Evolutionary conservation across 2,113 vertebrate species (phyloP).

Genomic region (Menidia beryllina): DNA sequence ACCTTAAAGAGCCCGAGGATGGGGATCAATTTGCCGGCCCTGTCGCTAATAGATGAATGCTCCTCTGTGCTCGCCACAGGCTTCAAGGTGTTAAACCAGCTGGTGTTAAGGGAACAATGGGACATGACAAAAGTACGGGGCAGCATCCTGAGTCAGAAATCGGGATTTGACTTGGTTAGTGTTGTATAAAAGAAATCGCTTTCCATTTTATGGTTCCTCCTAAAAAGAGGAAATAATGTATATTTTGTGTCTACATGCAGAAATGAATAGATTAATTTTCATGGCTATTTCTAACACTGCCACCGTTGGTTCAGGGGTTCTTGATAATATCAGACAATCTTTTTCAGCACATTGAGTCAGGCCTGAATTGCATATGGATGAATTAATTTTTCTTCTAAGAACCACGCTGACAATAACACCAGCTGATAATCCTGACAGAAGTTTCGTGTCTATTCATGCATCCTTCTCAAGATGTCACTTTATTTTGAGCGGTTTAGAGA

Average conservation of each 20-base stretch:
- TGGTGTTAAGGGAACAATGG: too few relatives aligned
- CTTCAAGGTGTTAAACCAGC: too few relatives aligned
- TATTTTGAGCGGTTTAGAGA: conserved; percentile 20
- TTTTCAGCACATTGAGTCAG: not conserved
- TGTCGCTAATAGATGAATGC: too few relatives aligned
- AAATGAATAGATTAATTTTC: not conserved
- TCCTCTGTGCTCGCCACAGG: too few relatives aligned
- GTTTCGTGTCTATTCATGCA: not conserved
- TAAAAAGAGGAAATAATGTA: too few relatives aligned
- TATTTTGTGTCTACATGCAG: not conserved
- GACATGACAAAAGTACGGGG: too few relatives aligned
- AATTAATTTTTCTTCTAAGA: not conserved
- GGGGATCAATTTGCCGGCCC: too few relatives aligned
- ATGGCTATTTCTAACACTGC: not conserved
- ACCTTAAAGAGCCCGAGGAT: too few relatives aligned
- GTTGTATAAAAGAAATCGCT: too few relatives aligned
- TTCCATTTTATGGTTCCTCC: too few relatives aligned
- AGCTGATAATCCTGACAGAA: conserved; percentile 6
- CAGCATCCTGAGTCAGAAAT: too few relatives aligned
- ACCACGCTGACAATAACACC: not conserved
- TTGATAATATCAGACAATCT: not conserved
- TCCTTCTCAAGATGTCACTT: not conserved
- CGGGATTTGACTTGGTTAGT: too few relatives aligned
- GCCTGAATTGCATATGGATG: not conserved
- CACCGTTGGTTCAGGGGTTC: not conserved